Conservation (phyloP, 1,140 invertebrate species). For the Solenopsis invicta region DNA sequence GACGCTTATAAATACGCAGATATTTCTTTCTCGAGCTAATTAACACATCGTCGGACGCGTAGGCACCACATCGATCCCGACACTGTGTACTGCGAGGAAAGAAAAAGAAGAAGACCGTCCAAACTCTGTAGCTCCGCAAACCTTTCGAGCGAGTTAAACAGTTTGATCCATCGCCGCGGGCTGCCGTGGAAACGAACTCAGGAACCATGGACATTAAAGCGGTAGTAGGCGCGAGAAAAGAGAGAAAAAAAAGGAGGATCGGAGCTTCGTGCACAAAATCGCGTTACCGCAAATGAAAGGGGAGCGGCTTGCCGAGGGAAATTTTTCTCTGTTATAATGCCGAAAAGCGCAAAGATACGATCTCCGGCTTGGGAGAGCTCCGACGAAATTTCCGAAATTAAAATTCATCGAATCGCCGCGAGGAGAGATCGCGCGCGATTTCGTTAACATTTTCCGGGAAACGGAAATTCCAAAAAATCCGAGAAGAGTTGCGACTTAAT, state of each 20-base stretch:
- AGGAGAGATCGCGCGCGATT: not conserved
- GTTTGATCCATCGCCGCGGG: conserved; percentile 76
- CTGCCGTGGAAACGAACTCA: conserved; percentile 72
- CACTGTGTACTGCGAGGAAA: not conserved
- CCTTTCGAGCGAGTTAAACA: conserved; percentile 66
- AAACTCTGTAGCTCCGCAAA: conserved; percentile 32
- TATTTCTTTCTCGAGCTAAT: conserved; percentile 18
- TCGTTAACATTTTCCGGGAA: not conserved
- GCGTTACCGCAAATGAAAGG: conserved; percentile 11
- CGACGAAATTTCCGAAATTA: conserved; percentile 1
- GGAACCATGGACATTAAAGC: conserved; percentile 26
- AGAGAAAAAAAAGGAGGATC: not conserved
- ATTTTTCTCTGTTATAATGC: conserved; percentile 12
- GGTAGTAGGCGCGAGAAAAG: conserved; percentile 6
- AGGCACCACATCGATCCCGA: conserved; percentile 28
- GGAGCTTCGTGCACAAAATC: not conserved
- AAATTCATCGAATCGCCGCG: not conserved
- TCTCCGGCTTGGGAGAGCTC: not conserved
- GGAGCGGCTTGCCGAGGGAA: conserved; percentile 7
- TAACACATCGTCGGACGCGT: conserved; percentile 6
- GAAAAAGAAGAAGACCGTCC: conserved; percentile 24
- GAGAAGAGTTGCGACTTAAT: conserved; percentile 17
- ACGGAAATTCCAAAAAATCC: not conserved
- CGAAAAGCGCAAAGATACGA: not conserved
- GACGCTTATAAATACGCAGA: conserved; percentile 19